Evolutionary conservation across 1,140 invertebrate species (phyloP).

Genomic region (Triops cancriformis): DNA sequence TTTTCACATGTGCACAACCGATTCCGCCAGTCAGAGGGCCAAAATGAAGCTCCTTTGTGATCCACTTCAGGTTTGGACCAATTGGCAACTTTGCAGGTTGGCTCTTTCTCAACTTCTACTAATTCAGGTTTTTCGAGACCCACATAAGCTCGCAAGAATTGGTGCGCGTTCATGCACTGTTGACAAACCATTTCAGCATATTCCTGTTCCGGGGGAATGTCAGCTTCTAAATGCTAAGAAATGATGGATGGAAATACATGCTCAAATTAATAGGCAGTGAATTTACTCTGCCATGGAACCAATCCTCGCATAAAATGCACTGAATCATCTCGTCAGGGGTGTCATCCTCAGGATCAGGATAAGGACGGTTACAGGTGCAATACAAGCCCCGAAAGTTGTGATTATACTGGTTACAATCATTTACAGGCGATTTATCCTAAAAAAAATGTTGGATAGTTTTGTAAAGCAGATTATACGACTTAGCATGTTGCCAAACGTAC

Average conservation of each 20-base stretch:
- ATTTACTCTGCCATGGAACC: slow-evolving; percentile 72
- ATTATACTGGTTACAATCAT: slow-evolving; percentile 76
- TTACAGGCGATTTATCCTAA: slow-evolving; percentile 53
- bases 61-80: neutral
- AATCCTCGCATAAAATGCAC: slow-evolving; percentile 95
- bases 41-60: slow-evolving; percentile 48
- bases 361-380: slow-evolving; percentile 86
- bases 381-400: slow-evolving; percentile 92
- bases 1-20: slow-evolving; percentile 54
- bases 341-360: slow-evolving; percentile 79
- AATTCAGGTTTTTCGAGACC: slow-evolving; percentile 29
- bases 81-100: neutral
- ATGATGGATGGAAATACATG: slow-evolving; percentile 26
- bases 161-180: slow-evolving; percentile 55
- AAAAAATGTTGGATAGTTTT: slow-evolving; percentile 22
- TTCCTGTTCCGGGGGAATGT: slow-evolving; percentile 35
- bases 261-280: slow-evolving; percentile 12
- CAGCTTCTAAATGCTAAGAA: slow-evolving; percentile 53
- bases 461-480: neutral
- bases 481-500: slow-evolving; percentile 40
- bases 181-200: slow-evolving; percentile 45
- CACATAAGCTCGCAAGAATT: slow-evolving; percentile 66
- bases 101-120: neutral
- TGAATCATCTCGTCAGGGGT: slow-evolving; percentile 86
- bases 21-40: slow-evolving; percentile 61